Evolutionary conservation across 1,140 invertebrate species (phyloP).

Genomic region (Chymomyza costata): DNA sequence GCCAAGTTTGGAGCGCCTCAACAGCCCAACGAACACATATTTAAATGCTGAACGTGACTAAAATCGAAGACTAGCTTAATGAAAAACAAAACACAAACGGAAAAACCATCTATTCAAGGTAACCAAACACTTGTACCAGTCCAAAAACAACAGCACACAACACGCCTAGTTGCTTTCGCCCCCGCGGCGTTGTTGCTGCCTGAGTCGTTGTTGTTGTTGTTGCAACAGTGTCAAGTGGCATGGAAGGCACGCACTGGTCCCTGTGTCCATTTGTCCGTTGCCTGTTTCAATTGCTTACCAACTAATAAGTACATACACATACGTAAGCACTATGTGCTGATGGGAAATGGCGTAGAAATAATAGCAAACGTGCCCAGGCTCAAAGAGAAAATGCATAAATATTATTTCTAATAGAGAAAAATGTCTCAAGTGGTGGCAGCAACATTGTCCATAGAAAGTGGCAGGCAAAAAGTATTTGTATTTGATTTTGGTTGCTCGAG

Average conservation of each 20-base stretch:
- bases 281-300: constrained; percentile 35
- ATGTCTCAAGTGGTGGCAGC: constrained; percentile 61
- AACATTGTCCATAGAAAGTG: constrained; percentile 43
- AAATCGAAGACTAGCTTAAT: constrained; percentile 27
- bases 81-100: constrained; percentile 12
- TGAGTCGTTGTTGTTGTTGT: constrained; percentile 9
- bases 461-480: constrained; percentile 45
- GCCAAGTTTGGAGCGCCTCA: too few relatives aligned
- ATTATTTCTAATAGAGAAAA: constrained; percentile 62
- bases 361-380: constrained; percentile 63
- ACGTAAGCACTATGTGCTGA: constrained; percentile 48
- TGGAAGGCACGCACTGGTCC: constrained; percentile 15
- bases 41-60: constrained; percentile 35
- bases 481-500: constrained; percentile 33
- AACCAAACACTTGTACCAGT: constrained; percentile 28
- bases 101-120: constrained; percentile 3
- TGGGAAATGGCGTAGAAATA: constrained; percentile 70
- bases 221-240: constrained; percentile 41
- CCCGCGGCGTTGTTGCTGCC: too few relatives aligned
- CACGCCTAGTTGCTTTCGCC: too few relatives aligned
- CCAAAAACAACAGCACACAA: constrained; percentile 32
- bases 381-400: constrained; percentile 62
- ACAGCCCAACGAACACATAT: too few relatives aligned
- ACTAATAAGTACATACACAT: constrained; percentile 41
- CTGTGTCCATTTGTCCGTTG: constrained; percentile 5